Base-by-base conservation (phyloP, 1,140 invertebrate species). In the Pachypeltis micranthus region DNA sequence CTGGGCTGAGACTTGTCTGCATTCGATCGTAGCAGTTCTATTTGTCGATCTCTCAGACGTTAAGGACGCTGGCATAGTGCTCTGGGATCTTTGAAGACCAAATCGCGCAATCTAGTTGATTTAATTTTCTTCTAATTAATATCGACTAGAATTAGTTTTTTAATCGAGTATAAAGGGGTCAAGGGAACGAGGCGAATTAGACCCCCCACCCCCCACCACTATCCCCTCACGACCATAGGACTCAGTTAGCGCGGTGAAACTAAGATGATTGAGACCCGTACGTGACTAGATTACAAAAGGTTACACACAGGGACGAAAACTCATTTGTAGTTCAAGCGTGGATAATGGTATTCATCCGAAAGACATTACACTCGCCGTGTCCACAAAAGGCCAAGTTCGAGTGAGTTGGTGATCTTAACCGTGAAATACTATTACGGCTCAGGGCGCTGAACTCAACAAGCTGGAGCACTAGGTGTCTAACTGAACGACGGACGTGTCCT, bases 341-440 rank as follows among this genome's bases (percentile, higher is more conserved):
- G 47, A 51, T 51, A 51, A 51, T 51, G 47, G 47, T 51, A 51
- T 51, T 51, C 47, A 51, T 51, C 47, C 19, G 47, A 51, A 51
- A 51, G 47, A 51, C 47, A 51, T 51, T 51, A 51, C 7, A 4
- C 47, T 21, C 7, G 12, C 47, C 47, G 47, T 10, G 47, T 51
- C 47, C 47, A 51, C 47, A 51, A 51, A n/a, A 51, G 47, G 47
- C 47, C 4, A 51, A 51, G 47, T 51, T 51, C 47, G 23, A 51
- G 47, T 39, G 23, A 10, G 19, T 10, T 51, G 47, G 7, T 7
- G 31, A 39, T 10, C 16, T 7, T 39, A 16, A 10, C 31, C 16
- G 16, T 39, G 16, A 39, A 39, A 39, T 39, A 39, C 16, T 39
- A 39, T 39, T 39, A 39, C 7, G 31, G 31, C 31, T 10, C 31